phyloP scores from a whole-genome alignment of 1,140 invertebrate genomes.

The Drosophila insularis region DNA sequence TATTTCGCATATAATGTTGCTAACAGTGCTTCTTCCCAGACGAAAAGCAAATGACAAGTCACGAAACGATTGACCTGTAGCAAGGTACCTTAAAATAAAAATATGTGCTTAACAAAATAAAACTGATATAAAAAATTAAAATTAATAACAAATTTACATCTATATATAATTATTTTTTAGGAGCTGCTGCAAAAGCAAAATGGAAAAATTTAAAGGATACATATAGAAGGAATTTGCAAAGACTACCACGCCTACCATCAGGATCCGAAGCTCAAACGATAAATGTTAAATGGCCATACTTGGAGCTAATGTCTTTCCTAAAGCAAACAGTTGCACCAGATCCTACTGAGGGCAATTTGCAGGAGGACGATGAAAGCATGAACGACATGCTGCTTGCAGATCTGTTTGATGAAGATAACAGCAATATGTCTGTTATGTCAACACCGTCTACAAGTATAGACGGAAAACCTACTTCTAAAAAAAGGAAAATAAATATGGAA shows the following conservation, averaged over 20 bases:
- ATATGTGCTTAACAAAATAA: constrained; percentile 1
- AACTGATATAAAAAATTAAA: constrained; percentile 2
- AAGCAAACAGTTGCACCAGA: background rate
- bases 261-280: background rate
- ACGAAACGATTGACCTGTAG: background rate
- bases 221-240: background rate
- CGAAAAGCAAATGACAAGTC: background rate
- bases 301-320: background rate
- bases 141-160: background rate
- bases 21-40: background rate
- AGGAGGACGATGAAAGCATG: background rate
- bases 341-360: background rate
- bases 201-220: background rate
- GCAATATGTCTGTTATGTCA: background rate
- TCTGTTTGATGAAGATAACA: background rate
- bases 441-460: background rate
- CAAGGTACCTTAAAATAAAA: constrained; percentile 2
- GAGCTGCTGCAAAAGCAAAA: background rate
- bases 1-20: too few relatives aligned
- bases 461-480: background rate
- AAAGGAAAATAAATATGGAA: constrained; percentile 1
- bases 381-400: background rate
- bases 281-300: background rate
- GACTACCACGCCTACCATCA: background rate
- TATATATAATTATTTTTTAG: background rate